phyloP scores from a whole-genome alignment of 30 jellyfish, hydroid and myxozoan genomes.

The Aurelia sp. region DNA sequence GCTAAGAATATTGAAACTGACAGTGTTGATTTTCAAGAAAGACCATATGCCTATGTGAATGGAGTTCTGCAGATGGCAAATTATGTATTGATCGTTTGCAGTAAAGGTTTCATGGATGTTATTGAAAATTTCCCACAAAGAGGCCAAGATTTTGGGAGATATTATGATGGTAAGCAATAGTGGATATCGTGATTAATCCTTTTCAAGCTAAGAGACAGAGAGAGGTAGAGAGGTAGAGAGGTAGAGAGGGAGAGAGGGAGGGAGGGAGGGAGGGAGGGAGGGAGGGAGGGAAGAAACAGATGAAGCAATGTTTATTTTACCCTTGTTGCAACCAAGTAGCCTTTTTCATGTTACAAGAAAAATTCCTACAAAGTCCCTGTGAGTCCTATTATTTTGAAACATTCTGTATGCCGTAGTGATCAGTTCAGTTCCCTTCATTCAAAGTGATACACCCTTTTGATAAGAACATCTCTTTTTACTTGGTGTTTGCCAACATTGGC shows the following conservation, averaged over 20 bases:
- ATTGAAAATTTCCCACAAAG: background rate
- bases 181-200: no score
- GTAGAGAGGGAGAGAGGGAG: conserved; percentile 1
- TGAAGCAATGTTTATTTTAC: background rate
- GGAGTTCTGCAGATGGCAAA: background rate
- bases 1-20: conserved; percentile 22
- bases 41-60: background rate
- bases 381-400: no score
- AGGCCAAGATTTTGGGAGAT: no score
- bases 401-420: no score
- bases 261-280: conserved; percentile 18
- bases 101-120: background rate
- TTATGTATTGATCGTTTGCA: conserved; percentile 18
- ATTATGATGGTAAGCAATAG: no score
- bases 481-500: no score
- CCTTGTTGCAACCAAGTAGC: background rate
- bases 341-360: no score
- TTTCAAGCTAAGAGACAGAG: background rate
- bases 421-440: no score
- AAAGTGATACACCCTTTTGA: no score
- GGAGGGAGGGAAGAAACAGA: background rate
- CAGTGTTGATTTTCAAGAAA: conserved; percentile 4
- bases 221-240: background rate
- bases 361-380: no score
- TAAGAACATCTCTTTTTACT: no score